Base-by-base conservation (phyloP, 2,888 invertebrate genomes). In the Prenolepis imparis region DNA sequence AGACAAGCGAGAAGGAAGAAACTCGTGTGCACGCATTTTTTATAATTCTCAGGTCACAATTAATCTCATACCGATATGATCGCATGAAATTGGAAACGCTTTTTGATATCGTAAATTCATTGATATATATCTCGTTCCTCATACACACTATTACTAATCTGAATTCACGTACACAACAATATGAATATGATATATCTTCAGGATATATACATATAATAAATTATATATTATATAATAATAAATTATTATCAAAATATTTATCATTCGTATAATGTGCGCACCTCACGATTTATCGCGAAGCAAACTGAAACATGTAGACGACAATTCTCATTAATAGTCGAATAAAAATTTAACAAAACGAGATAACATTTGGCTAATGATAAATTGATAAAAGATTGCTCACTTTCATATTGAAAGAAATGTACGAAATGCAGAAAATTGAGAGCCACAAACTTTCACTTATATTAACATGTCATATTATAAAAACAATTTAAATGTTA, bases 11-110 rank as follows among this genome's bases (percentile, higher is more conserved):
- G 59, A 80, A 80, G 70, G 70, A 70, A 80, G 78, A 80, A 68
- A 80, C 68, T 80, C 78, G 78, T 59, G 78, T 77, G 41, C 78
- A 80, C 70, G 78, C 78, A 80, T n/a, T 70, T 80, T 59, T 68
- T 59, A 80, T 44, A 70, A 70, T 80, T 61, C 12, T 80, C 78
- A 80, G 59, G 70, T 80, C 78, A 80, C 78, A 68, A 3, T 80
- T 80, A 44, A 44, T 70, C 24, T 70, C 70, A 68, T 68, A 68
- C 24, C 59, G 78, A 80, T 80, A 80, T 68, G 48, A 68, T 70
- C 70, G 78, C 70, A 59, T 44, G 68, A 59, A 68, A 78, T 11
- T 61, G 21, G 44, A 70, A 61, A 80, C 24, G 24, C 68, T 36
- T 18, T 80, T 80, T 44, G 44, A 70, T 80, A 68, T 70, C n/a